Evolutionary conservation across 2,888 invertebrate species (phyloP).

Genomic region (Glaucopsyche alexis): DNA sequence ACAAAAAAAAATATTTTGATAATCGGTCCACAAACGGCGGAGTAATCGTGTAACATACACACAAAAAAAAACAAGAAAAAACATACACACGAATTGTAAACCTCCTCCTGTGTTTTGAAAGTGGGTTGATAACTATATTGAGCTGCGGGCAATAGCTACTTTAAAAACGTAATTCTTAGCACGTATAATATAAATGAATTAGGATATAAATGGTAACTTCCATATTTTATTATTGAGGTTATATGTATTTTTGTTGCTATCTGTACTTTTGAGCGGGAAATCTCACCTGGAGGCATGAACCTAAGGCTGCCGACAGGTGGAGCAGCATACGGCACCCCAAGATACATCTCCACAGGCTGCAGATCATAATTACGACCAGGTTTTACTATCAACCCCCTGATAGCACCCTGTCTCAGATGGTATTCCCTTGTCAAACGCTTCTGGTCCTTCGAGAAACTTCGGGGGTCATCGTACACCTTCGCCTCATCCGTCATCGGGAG

Average conservation of each 20-base stretch:
- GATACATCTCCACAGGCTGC: conserved; percentile 85
- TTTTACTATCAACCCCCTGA: conserved; percentile 84
- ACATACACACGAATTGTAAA: too few species aligned
- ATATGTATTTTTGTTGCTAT: not conserved
- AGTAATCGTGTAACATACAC: too few species aligned
- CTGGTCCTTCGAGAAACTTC: conserved; percentile 58
- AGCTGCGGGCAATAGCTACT: too few species aligned
- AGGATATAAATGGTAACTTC: too few species aligned
- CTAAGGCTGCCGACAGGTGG: conserved; percentile 86
- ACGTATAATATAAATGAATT: too few species aligned
- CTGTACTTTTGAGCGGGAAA: not conserved
- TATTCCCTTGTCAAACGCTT: conserved; percentile 80
- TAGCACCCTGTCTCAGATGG: conserved; percentile 83
- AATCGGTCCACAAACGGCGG: too few species aligned
- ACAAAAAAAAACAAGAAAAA: too few species aligned
- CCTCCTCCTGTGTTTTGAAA: too few species aligned
- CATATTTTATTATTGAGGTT: too few species aligned
- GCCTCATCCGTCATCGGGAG: conserved; percentile 67
- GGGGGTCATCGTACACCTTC: conserved; percentile 60
- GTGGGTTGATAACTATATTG: too few species aligned
- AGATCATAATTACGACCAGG: conserved; percentile 82
- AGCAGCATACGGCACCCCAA: conserved; percentile 91
- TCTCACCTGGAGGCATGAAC: conserved; percentile 90
- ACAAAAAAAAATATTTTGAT: too few species aligned
- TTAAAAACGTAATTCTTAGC: too few species aligned